phyloP scores from a whole-genome alignment of 2,113 vertebrate genomes.

The Hyla sarda region DNA sequence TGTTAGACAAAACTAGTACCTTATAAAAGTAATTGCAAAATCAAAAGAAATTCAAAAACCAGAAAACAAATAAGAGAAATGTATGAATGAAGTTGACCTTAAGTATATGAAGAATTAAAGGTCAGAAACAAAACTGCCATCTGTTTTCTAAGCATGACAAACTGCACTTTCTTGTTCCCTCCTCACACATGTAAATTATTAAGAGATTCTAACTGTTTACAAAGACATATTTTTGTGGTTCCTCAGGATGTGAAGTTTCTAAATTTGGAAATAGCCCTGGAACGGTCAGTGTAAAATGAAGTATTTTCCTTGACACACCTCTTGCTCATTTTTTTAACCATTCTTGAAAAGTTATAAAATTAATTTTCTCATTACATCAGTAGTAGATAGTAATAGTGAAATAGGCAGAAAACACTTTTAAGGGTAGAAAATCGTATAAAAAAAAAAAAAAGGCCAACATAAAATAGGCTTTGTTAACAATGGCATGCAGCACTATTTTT shows the following conservation, averaged over 20 bases:
- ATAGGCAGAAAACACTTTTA: background rate
- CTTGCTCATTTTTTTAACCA: background rate
- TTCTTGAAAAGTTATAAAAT: background rate
- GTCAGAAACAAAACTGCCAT: conserved; percentile 34
- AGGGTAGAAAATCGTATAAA: background rate
- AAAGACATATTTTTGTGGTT: conserved; percentile 48
- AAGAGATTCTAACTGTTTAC: conserved; percentile 43
- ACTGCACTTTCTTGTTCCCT: conserved; percentile 4
- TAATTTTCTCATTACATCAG: background rate
- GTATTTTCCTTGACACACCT: conserved; percentile 37
- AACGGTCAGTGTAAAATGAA: conserved; percentile 6
- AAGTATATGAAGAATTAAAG: conserved; percentile 30
- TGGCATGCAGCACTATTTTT: background rate
- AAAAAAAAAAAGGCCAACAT: background rate
- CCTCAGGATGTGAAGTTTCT: conserved; percentile 42
- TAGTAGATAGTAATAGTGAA: background rate
- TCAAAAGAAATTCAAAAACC: background rate
- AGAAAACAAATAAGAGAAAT: background rate
- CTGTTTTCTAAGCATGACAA: conserved; percentile 25
- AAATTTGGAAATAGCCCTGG: conserved; percentile 38
- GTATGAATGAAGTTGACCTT: conserved; percentile 39
- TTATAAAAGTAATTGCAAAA: too few species aligned
- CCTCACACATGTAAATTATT: conserved; percentile 45
- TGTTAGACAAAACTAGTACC: too few species aligned
- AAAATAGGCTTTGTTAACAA: background rate